Conservation (phyloP, 2,888 invertebrate genomes). For the Ectemnius continuus region DNA sequence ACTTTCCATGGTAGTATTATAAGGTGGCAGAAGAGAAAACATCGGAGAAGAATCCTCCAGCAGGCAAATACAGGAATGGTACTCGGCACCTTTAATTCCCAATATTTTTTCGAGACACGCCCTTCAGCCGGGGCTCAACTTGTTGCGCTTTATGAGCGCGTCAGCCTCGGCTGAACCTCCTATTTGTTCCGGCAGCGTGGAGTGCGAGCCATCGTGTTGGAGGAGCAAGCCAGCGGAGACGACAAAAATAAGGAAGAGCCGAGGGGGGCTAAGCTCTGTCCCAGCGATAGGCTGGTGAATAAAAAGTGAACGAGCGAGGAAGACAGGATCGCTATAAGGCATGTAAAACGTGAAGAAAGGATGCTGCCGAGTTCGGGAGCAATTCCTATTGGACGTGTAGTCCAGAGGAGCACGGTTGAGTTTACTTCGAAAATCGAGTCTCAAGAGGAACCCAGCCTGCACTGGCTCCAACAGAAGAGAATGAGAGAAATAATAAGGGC, state of each 20-base stretch:
- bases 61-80: constrained; percentile 7
- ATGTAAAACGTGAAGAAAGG: constrained; percentile 19
- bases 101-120: constrained; percentile 58
- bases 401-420: constrained; percentile 34
- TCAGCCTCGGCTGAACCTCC: constrained; percentile 60
- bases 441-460: constrained; percentile 63
- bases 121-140: constrained; percentile 55
- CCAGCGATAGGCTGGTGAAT: not conserved
- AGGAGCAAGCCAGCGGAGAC: constrained; percentile 30
- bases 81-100: constrained; percentile 52
- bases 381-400: constrained; percentile 60
- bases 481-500: constrained; percentile 52
- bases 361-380: constrained; percentile 30
- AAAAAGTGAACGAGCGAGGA: not conserved
- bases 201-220: constrained; percentile 19
- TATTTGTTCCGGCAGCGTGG: constrained; percentile 57
- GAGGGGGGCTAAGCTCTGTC: not conserved
- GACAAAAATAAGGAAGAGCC: constrained; percentile 22
- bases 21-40: not conserved
- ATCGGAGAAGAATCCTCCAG: not conserved
- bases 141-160: constrained; percentile 63
- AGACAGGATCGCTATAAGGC: constrained; percentile 4
- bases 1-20: not conserved
- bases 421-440: constrained; percentile 59
- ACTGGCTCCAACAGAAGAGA: constrained; percentile 43